phyloP scores from a whole-genome alignment of 2,797 vertebrate species.

The Neosalanx taihuensis region DNA sequence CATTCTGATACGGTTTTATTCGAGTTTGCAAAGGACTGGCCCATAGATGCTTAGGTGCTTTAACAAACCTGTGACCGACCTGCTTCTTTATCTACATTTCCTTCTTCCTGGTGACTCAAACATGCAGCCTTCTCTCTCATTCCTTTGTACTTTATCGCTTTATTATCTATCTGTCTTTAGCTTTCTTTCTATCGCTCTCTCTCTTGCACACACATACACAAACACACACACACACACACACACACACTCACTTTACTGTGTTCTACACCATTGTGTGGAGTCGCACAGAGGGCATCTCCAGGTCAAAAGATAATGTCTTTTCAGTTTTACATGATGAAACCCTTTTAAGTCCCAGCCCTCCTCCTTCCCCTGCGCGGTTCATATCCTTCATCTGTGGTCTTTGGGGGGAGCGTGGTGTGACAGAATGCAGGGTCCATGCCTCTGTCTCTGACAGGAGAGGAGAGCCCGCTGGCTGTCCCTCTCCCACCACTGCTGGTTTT shows the following conservation, averaged over 20 bases:
- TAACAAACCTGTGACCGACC: constrained; percentile 32
- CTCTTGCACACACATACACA: constrained; percentile 24
- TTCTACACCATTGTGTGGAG: constrained; percentile 67
- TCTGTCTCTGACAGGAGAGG: constrained; percentile 74
- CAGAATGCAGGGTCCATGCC: constrained; percentile 81
- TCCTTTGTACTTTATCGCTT: constrained; percentile 18
- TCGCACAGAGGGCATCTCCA: constrained; percentile 78
- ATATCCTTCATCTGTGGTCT: constrained; percentile 68
- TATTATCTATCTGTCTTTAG: constrained; percentile 21
- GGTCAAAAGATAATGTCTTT: constrained; percentile 92
- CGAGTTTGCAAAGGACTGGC: constrained; percentile 27
- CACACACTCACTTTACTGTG: constrained; percentile 13
- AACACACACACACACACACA: constrained; percentile 1
- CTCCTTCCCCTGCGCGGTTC: constrained; percentile 63
- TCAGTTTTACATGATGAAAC: constrained; percentile 86
- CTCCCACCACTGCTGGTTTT: constrained; percentile 74
- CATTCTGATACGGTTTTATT: constrained; percentile 39
- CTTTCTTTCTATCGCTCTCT: constrained; percentile 30
- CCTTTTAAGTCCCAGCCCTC: constrained; percentile 76
- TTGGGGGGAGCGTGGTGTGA: constrained; percentile 70
- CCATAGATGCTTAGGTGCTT: constrained; percentile 31
- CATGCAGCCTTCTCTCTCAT: constrained; percentile 1
- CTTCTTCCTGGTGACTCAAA: constrained; percentile 28
- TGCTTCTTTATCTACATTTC: constrained; percentile 46
- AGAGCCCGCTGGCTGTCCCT: constrained; percentile 34